Evolutionary conservation across 2,888 invertebrate species (phyloP), one percentile per base, ranked within the genome.

Genomic region (Polydrusus pterygomalis): DNA sequence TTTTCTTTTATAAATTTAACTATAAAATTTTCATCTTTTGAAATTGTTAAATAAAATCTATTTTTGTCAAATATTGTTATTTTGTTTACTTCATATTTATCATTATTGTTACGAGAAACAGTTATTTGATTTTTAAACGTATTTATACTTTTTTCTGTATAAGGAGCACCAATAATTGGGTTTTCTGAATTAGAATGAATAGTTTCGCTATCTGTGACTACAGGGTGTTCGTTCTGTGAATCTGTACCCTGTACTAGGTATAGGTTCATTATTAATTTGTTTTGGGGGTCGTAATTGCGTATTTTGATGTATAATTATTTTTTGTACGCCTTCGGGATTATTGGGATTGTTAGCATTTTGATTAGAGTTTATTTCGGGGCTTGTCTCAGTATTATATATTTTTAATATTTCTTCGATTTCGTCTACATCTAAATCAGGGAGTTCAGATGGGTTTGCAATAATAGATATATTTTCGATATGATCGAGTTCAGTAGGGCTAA

Each of bases 101-200:
- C 8, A 5, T 25, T 30, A 30, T 18, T 15, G 5, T 7, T 40
- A 7, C 18, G 17, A 11, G 10, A 51, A 15, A 67, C 15, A 9
- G 56, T 67, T 15, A 65, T 17, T 72, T 72, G 72, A 34, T 72
- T 49, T 67, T 54, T 72, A 51, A 18, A 72, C 2, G 65, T 67
- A 25, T 72, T 71, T 13, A 64, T n/a, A 40, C 38, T 40, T 51
- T 49, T 63, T 17, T 71, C 34, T 0, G 43, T 43, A 11, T 65
- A 65, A 8, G 65, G 72, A 6, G 56, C 65, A 15, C 54, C 65
- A 51, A 72, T 30, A 20, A 72, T 67, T 1, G 67, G 67, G 20
- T 72, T 40, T 72, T 72, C 72, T 0, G 18, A 20, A 17, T 18
- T 70, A 11, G 67, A 38, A 30, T 67, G 49, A 1, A 67, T 30